phyloP scores from a whole-genome alignment of 2,113 vertebrate species.

The Lepus americanus region DNA sequence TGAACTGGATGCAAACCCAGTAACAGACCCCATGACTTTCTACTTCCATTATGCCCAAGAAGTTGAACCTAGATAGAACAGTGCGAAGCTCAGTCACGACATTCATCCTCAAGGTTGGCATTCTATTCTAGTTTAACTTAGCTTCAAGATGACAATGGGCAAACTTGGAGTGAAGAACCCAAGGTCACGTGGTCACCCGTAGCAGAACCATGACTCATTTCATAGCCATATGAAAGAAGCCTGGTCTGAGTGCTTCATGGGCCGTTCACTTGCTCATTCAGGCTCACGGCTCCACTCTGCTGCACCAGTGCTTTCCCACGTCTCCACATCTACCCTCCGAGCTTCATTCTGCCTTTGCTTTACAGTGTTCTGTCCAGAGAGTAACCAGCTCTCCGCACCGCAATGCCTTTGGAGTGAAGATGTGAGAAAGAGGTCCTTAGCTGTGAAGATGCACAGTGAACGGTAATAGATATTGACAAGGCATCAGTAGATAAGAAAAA shows the following conservation, averaged over 20 bases:
- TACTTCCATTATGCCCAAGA: neutral
- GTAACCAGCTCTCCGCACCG: neutral
- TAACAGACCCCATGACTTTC: neutral
- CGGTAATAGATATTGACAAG: constrained; percentile 74
- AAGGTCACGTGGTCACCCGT: neutral
- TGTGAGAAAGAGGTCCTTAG: constrained; percentile 62
- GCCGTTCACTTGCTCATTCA: neutral
- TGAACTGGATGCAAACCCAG: neutral
- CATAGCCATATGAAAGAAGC: neutral
- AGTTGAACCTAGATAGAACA: neutral
- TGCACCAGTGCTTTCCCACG: neutral
- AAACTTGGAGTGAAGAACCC: neutral
- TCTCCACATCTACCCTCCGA: neutral
- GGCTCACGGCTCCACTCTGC: neutral
- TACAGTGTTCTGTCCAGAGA: constrained; percentile 9
- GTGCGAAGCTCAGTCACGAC: neutral
- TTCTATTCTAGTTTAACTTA: neutral
- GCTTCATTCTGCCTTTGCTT: constrained; percentile 14
- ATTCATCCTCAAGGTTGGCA: neutral
- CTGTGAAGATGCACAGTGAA: constrained; percentile 70
- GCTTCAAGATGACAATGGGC: neutral
- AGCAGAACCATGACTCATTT: neutral
- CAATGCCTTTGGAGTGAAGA: neutral
- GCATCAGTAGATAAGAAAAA: constrained; percentile 74
- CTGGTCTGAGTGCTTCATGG: neutral